Base-by-base conservation (phyloP, 92 coral and sea anemone species). In the Actinernus sp. region DNA sequence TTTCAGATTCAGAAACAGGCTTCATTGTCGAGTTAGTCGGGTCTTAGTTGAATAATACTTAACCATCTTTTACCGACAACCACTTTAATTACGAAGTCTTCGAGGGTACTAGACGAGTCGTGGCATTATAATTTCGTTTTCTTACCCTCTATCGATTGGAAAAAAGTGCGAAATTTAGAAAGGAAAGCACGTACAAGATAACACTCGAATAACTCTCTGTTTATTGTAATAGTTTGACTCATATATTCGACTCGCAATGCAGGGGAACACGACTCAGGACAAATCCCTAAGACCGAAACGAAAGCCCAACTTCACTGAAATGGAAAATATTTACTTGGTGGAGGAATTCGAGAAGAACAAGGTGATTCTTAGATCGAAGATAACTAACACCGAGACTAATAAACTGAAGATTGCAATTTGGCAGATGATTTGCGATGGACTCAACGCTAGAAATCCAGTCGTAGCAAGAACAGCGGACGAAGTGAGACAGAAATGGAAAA, bases 301-400 rank as follows among this genome's bases (percentile, higher is more conserved):
- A 74, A 89, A 89, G 58, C 96, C 96, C 0, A 89, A 89, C 88
- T 89, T 84, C 43, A 84, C 96, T 13, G 96, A 89, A 61, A 74
- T 75, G 30, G 96, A 89, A 59, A 89, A 87, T 70, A 52, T 89
- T 46, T 89, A 58, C 60, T 64, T 89, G 53, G 71, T 89, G 63
- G 77, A 81, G 36, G 81, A 89, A 61, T 89, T 78, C 67, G 90
- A 84, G 80, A 66, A 57, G 21, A 74, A 89, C 69, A 70, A 71
- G 31, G 80, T 39, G 9, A 70, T 89, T 50, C 86, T 89, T 36
- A 71, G 83, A 2, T 84, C 90, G 47, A 89, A 84, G 38, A 55
- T 89, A 26, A 89, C 73, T 73, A 87, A 77, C 37, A 82, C 88
- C 27, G 69, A 84, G 13, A 79, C 81, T 10, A 89, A 89, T 69